Evolutionary conservation across 2,888 invertebrate genomes (phyloP), one percentile per base, ranked within the genome.

Genomic region (Ctenicera cuprea): DNA sequence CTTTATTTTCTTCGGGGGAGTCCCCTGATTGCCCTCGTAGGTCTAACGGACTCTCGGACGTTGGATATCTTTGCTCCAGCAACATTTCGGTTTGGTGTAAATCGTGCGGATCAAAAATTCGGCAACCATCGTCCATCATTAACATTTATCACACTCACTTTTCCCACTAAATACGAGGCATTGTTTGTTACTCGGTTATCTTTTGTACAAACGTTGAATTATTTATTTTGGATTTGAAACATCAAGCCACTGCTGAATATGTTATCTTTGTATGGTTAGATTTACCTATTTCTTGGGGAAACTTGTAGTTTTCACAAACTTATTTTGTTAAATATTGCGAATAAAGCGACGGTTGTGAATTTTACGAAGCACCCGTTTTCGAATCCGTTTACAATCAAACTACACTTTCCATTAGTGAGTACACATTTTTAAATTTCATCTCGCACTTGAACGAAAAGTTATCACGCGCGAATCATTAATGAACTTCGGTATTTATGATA

Each of bases 1-100:
- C 73, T 54, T 78, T 76, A 68, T 82, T 82, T 5, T 80, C 73
- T n/a, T 84, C 83, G 65, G 79, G 78, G 4, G 77, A 52, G n/a
- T 84, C 84, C 8, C 75, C 74, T 4, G 81, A 70, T 54, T 82
- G 77, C n/a, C 87, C 88, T 43, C 88, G 85, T 22, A 89, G 81
- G 80, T 89, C 89, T 75, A 89, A 80, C 11, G 89, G 89, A 68
- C 87, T 87, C 70, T 87, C 87, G 14, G 86, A 79, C 26, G 80
- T 76, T 22, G 81, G 74, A 73, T 83, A 83, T 9, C 82, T 77
- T 72, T 82, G 82, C 4, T 83, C 83, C 52, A 83, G 65, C 38
- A 82, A 69, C 70, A 80, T 72, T 50, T 83, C 82, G 14, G 73
- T 79, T 69, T 81, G 81, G 71, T 82, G 80, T 12, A 80, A 65